Evolutionary conservation across 2,888 invertebrate genomes (phyloP).

Genomic region (Kuschelorhynchus macadamiae): DNA sequence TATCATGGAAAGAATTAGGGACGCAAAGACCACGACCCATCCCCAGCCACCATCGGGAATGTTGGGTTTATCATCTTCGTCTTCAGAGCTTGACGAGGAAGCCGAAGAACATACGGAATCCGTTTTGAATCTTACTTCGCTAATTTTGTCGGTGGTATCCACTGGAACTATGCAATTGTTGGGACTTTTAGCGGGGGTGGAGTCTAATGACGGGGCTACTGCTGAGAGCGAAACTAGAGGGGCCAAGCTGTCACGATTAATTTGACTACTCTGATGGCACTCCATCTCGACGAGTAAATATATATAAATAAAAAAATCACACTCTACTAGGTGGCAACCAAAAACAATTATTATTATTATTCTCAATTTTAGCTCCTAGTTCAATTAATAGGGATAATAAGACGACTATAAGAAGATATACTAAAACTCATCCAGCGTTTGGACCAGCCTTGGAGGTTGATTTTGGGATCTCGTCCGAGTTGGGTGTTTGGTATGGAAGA

Average conservation of each 20-base stretch:
- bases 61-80: constrained; percentile 68
- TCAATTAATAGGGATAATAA: constrained; percentile 55
- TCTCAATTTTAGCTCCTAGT: neutral
- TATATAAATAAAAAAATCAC: neutral
- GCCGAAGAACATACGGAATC: constrained; percentile 27
- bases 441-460: constrained; percentile 72
- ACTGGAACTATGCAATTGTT: constrained; percentile 27
- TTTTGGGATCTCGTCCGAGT: constrained; percentile 73
- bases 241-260: constrained; percentile 38
- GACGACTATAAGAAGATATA: constrained; percentile 44
- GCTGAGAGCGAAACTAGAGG: constrained; percentile 52
- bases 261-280: constrained; percentile 3
- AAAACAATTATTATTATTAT: too few species aligned
- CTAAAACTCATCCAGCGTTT: constrained; percentile 62
- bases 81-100: constrained; percentile 44
- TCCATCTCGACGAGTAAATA: constrained; percentile 11
- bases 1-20: constrained; percentile 88
- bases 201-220: constrained; percentile 56
- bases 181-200: constrained; percentile 52
- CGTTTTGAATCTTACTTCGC: constrained; percentile 53
- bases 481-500: constrained; percentile 72
- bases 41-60: constrained; percentile 91
- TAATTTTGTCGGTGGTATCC: constrained; percentile 47
- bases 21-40: constrained; percentile 90
- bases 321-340: neutral